Evolutionary conservation across 2,888 invertebrate genomes (phyloP).

Genomic region (Dasysyrphus albostriatus): DNA sequence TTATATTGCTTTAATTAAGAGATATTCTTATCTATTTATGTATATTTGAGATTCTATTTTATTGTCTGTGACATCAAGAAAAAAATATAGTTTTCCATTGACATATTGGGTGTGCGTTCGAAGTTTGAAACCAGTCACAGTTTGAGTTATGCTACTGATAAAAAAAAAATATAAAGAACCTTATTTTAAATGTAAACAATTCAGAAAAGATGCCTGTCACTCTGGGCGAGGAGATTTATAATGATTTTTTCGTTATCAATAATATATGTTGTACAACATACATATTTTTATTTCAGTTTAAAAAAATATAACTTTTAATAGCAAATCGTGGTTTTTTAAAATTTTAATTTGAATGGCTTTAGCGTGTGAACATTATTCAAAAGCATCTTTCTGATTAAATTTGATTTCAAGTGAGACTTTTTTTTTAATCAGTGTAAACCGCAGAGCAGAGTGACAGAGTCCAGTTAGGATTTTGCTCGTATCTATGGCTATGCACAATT

Average conservation of each 20-base stretch:
- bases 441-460: not conserved
- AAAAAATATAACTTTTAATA: not conserved
- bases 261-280: not conserved
- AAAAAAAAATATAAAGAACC: not conserved
- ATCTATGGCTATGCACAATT: not conserved
- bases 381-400: not conserved
- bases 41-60: not conserved
- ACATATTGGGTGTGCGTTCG: not conserved
- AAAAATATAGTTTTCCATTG: conserved; percentile 3
- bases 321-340: not conserved
- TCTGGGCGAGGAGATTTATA: not conserved
- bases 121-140: not conserved
- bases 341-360: conserved; percentile 5
- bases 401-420: not conserved
- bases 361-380: conserved; percentile 1
- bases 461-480: not conserved
- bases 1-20: conserved; percentile 18
- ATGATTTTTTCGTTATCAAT: not conserved
- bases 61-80: not conserved
- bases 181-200: not conserved
- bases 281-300: not conserved
- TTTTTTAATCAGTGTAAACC: not conserved
- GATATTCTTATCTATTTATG: conserved; percentile 18
- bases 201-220: not conserved
- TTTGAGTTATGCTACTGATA: not conserved